Percentiles rank a stretch among this genome's conserved stretches.
Conservation (phyloP, 1,140 invertebrate genomes). For the Coelopa frigida region DNA sequence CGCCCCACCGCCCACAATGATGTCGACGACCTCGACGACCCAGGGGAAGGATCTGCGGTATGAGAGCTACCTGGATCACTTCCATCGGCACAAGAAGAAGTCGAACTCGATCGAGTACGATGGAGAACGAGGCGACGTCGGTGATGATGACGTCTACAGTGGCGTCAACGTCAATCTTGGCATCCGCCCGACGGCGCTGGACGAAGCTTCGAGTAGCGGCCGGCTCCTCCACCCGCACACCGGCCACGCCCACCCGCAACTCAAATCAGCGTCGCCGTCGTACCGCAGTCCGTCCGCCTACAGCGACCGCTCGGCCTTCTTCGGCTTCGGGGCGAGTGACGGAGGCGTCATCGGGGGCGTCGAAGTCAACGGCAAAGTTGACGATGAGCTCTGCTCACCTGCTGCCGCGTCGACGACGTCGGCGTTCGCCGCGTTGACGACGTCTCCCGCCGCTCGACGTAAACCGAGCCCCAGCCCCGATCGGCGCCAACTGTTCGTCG, state of each 20-base stretch:
- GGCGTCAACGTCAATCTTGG: neutral
- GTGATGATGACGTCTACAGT: neutral
- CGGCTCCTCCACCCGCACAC: no score
- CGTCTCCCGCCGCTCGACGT: no score
- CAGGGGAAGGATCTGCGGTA: constrained; percentile 14
- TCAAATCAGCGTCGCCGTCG: no score
- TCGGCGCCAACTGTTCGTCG: no score
- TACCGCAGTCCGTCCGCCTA: neutral
- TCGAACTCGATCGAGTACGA: constrained; percentile 9
- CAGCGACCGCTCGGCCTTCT: no score
- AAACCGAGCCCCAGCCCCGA: no score
- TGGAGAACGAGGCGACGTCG: neutral
- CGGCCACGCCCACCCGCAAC: no score
- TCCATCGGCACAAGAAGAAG: constrained; percentile 19
- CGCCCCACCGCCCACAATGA: neutral
- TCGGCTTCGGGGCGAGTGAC: neutral
- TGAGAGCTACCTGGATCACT: constrained; percentile 38
- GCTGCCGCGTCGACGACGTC: no score
- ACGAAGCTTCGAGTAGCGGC: no score
- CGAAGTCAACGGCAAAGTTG: neutral
- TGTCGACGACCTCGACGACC: neutral
- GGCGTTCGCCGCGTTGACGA: no score
- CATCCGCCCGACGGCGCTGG: no score
- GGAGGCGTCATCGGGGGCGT: neutral
- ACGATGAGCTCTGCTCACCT: no score